Percentiles rank a stretch among this genome's conserved stretches.
Conservation (phyloP, 2,797 vertebrate species). For the Anguilla marmorata region DNA sequence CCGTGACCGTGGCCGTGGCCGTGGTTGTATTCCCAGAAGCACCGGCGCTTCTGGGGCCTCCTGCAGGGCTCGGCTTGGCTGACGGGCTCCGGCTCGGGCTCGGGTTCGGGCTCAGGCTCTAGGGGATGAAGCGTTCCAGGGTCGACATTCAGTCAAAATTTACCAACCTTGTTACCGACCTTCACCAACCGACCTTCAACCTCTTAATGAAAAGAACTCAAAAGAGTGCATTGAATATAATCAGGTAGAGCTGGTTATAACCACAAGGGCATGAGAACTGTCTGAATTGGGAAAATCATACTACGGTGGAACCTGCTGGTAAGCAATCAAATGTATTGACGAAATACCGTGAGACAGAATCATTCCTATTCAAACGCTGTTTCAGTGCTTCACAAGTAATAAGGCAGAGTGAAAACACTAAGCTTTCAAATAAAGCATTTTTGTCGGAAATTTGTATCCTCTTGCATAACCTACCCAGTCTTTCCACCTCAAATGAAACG, state of each 20-base stretch:
- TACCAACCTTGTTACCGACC: not conserved
- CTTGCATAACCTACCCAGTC: too few species aligned
- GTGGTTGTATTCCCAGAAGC: slow-evolving; percentile 73
- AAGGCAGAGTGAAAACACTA: not conserved
- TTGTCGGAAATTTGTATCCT: too few species aligned
- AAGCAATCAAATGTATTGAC: not conserved
- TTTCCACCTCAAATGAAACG: not conserved
- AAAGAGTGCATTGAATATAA: not conserved
- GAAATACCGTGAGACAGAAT: not conserved
- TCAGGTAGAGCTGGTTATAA: not conserved
- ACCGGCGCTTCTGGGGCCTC: slow-evolving; percentile 64
- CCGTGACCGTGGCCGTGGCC: slow-evolving; percentile 57
- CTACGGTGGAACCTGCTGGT: not conserved
- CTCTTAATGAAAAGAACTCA: not conserved
- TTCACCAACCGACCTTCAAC: not conserved
- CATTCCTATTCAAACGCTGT: not conserved
- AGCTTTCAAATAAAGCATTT: too few species aligned
- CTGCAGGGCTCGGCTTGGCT: slow-evolving; percentile 46
- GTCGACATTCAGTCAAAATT: not conserved
- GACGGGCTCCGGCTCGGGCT: slow-evolving; percentile 59
- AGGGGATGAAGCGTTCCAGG: not conserved
- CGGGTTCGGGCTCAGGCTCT: slow-evolving; percentile 25
- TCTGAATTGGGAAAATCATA: not conserved
- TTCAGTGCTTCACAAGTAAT: not conserved
- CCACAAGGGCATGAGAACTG: not conserved